Percentiles rank a stretch among this genome's conserved stretches.
phyloP scores from a whole-genome alignment of 2,797 vertebrate genomes.

The Sebastes matsubarae region DNA sequence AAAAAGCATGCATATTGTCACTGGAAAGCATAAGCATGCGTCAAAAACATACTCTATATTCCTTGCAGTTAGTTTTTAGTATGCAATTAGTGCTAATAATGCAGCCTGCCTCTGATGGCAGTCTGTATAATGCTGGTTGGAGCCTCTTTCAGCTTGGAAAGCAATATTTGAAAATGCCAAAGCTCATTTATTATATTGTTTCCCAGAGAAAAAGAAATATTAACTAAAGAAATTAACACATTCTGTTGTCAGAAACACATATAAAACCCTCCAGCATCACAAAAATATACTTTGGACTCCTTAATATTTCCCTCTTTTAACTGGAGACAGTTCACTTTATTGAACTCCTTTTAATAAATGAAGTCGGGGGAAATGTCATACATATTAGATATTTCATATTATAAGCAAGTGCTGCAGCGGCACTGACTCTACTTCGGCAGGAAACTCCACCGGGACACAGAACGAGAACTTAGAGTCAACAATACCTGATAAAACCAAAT shows the following conservation, averaged over 20 bases:
- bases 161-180: neutral
- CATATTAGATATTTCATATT: slow-evolving; percentile 31
- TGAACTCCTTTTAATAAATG: slow-evolving; percentile 19
- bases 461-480: slow-evolving; percentile 14
- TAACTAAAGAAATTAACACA: neutral
- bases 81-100: neutral
- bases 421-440: neutral
- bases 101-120: neutral
- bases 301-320: slow-evolving; percentile 14
- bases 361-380: slow-evolving; percentile 21
- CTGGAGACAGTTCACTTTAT: slow-evolving; percentile 20
- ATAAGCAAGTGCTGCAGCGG: neutral
- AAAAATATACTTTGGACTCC: neutral
- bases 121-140: neutral
- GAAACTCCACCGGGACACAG: neutral
- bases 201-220: neutral
- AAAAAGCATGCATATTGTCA: neutral
- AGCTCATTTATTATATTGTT: neutral
- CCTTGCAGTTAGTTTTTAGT: neutral
- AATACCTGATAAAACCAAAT: slow-evolving; percentile 29
- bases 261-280: neutral
- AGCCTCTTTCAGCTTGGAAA: neutral
- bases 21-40: neutral
- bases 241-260: neutral
- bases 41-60: neutral